phyloP scores from a whole-genome alignment of 2,797 vertebrate species.

The Bradypodion pumilum region DNA sequence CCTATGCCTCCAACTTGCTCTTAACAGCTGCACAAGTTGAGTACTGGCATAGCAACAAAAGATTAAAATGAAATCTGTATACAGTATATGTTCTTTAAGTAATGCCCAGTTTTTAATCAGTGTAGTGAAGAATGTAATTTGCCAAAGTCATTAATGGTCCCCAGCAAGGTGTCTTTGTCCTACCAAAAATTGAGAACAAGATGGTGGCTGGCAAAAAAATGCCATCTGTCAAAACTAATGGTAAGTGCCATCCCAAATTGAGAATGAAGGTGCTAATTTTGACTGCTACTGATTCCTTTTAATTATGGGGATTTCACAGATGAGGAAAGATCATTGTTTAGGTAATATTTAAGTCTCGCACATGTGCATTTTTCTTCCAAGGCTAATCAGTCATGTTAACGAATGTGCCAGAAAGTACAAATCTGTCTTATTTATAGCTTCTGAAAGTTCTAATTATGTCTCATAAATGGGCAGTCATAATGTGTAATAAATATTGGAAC shows the following conservation, averaged over 20 bases:
- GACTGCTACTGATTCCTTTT: constrained; percentile 69
- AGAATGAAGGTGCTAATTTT: constrained; percentile 75
- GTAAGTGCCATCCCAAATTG: constrained; percentile 67
- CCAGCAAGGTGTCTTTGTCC: background rate
- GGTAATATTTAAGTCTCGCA: constrained; percentile 71
- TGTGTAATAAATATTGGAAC: constrained; percentile 64
- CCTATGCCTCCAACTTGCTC: background rate
- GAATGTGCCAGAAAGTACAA: constrained; percentile 72
- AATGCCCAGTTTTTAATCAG: fast-evolving
- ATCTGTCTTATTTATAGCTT: constrained; percentile 71
- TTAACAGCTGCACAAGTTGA: too few relatives aligned
- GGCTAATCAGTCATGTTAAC: constrained; percentile 66
- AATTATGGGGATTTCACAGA: constrained; percentile 77
- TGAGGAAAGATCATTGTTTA: constrained; percentile 68
- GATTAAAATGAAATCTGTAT: background rate
- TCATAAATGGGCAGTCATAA: constrained; percentile 65
- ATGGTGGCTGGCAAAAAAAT: constrained; percentile 63
- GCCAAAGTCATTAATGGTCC: background rate
- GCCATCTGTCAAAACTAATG: constrained; percentile 73
- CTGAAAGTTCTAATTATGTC: constrained; percentile 65
- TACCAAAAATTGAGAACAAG: constrained; percentile 51
- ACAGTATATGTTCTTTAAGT: background rate
- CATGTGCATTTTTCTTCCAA: constrained; percentile 63
- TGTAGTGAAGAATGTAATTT: constrained; percentile 9
- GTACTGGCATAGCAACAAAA: background rate